Conservation (phyloP, 2,113 vertebrate genomes). For the Ursus arctos region DNA sequence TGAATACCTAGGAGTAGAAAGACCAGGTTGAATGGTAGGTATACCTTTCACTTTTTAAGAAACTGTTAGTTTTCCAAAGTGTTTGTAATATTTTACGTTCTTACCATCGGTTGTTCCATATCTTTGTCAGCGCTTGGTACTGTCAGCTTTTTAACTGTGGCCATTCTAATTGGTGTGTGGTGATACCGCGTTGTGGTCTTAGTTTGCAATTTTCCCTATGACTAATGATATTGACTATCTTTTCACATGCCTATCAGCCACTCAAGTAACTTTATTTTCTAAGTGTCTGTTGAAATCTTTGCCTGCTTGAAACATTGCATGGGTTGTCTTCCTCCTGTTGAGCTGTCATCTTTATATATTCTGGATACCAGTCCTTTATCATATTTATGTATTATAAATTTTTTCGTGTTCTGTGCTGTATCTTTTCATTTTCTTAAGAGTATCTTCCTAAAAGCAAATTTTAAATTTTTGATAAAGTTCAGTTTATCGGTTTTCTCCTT, state of each 20-base stretch:
- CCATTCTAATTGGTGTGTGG: background rate
- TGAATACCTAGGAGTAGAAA: background rate
- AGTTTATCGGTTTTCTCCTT: background rate
- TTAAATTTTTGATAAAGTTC: background rate
- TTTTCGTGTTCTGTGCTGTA: background rate
- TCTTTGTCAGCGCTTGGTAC: background rate
- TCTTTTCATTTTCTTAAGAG: constrained; percentile 36
- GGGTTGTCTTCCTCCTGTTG: background rate
- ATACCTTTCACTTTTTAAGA: background rate
- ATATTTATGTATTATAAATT: background rate
- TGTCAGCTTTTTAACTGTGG: background rate
- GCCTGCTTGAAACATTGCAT: background rate
- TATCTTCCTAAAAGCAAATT: constrained; percentile 46
- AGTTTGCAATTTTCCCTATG: background rate
- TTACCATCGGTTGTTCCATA: background rate
- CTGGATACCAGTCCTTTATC: background rate
- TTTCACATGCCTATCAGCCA: background rate
- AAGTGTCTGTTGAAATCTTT: constrained; percentile 12
- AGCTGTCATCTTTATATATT: background rate
- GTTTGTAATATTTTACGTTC: background rate
- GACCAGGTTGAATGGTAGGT: background rate
- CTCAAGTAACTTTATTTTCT: background rate
- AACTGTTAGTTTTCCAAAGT: background rate
- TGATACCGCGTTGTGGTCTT: background rate
- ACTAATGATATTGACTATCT: background rate